These are phyloP conservation scores for Gadopsis bispinosus DNA, from an alignment of 2,797 vertebrate species.

Conservation along the genomic window DNA sequence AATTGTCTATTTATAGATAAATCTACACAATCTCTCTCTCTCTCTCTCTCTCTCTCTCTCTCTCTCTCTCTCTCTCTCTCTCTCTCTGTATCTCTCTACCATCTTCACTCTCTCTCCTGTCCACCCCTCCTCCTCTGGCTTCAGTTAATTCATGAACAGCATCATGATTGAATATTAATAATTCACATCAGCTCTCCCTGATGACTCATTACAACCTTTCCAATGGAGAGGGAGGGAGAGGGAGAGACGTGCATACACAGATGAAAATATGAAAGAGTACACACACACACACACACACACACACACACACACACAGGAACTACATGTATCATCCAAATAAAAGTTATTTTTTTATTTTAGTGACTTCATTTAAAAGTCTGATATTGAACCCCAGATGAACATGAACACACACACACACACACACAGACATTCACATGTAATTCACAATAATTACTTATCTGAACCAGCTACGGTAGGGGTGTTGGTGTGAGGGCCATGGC, in stretches of 20 bases:
- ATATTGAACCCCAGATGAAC: slow-evolving; percentile 36
- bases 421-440: slow-evolving; percentile 39
- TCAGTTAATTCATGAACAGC: slow-evolving; percentile 82
- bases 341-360: slow-evolving; percentile 25
- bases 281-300: slow-evolving; percentile 6
- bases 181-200: slow-evolving; percentile 85
- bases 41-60: neutral
- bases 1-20: no score
- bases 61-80: neutral
- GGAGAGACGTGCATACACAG: slow-evolving; percentile 53
- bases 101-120: slow-evolving; percentile 10
- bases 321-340: slow-evolving; percentile 40
- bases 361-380: slow-evolving; percentile 39
- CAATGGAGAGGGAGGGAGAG: slow-evolving; percentile 56
- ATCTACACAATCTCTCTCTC: no score
- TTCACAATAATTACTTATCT: slow-evolving; percentile 51
- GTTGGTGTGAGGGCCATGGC: slow-evolving; percentile 50
- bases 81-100: neutral
- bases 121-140: slow-evolving; percentile 57
- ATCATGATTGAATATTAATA: slow-evolving; percentile 87
- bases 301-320: neutral
- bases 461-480: slow-evolving; percentile 38
- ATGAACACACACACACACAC: slow-evolving; percentile 19
- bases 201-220: slow-evolving; percentile 85
- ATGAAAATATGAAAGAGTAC: slow-evolving; percentile 46